Evolutionary conservation across 2,113 vertebrate species (phyloP).

Genomic region (Neotragus moschatus): DNA sequence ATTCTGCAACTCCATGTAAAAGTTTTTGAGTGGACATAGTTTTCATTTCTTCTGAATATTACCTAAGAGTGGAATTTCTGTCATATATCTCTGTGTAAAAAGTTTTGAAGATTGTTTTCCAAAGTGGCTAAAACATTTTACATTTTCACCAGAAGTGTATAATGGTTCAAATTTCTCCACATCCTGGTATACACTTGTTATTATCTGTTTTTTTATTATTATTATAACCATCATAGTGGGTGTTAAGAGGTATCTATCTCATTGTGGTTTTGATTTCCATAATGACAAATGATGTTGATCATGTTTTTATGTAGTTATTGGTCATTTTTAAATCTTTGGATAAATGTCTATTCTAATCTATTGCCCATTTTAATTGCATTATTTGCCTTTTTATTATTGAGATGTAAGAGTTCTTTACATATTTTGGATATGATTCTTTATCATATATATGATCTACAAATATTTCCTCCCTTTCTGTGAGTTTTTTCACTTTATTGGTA

Average conservation of each 20-base stretch:
- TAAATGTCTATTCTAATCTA: neutral
- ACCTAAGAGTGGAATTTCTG: neutral
- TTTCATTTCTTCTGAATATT: neutral
- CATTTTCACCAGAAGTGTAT: neutral
- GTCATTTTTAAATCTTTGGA: neutral
- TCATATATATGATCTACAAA: neutral
- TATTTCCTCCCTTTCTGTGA: neutral
- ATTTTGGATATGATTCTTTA: neutral
- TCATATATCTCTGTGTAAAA: neutral
- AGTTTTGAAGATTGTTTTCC: neutral
- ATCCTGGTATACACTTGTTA: neutral
- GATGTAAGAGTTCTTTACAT: neutral
- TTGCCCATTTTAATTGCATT: neutral
- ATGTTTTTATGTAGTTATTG: neutral
- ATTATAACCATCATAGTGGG: neutral
- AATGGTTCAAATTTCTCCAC: neutral
- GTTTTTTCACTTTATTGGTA: conserved; percentile 10
- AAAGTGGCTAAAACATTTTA: conserved; percentile 8
- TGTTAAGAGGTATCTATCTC: neutral
- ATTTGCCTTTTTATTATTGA: conserved; percentile 10
- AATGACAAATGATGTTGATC: neutral
- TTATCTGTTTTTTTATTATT: neutral
- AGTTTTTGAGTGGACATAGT: neutral
- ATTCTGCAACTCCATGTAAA: neutral
- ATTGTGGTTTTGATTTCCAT: neutral